Evolutionary conservation across 1,140 invertebrate genomes (phyloP), one percentile per base, ranked within the genome.

Genomic region (Zophobas morio): DNA sequence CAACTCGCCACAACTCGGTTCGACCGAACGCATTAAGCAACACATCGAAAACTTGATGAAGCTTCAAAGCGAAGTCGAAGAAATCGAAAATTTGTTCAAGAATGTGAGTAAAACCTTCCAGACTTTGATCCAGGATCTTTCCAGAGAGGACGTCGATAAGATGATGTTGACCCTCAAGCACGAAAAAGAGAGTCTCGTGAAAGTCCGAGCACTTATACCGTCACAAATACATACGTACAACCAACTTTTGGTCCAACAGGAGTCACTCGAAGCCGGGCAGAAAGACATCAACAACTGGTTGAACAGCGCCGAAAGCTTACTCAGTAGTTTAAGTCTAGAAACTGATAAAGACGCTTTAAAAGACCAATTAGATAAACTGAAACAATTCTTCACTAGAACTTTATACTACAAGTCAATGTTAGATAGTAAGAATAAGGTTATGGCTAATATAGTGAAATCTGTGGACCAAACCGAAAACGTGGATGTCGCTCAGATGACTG

Each of bases 381-480:
- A 96, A 85, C 89, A 91, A 20, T 97, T 96, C 88, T 97, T 98
- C 85, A 93, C 95, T 0, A 91, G 96, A 75, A 95, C 92, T 0
- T 90, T 96, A 0, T 97, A 97, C 85, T 97, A 98, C 86, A 95
- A 94, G 84, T 96, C 96, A 0, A 96, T 97, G 93, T 84, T 98
- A 49, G 96, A 98, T 81, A 97, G 95, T 82, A 97, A 97, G 86
- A 98, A 97, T 85, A 97, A 98, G 88, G 93, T 98, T n/a, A 93
- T 96, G 86, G 92, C 93, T 78, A 96, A 92, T 82, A 94, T 98
- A n/a, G 88, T 94, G 0, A 94, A 94, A 82, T 91, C 94, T 0
- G 91, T 95, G 1, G 92, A 94, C 66, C 88, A 91, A 74, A 91
- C 92, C 78, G 91, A 92, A 75, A 93, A 91, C 78, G 89, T 93